These are phyloP conservation scores for Megalurothrips usitatus DNA, from an alignment of 2,888 invertebrate species.

Conservation along the genomic window DNA sequence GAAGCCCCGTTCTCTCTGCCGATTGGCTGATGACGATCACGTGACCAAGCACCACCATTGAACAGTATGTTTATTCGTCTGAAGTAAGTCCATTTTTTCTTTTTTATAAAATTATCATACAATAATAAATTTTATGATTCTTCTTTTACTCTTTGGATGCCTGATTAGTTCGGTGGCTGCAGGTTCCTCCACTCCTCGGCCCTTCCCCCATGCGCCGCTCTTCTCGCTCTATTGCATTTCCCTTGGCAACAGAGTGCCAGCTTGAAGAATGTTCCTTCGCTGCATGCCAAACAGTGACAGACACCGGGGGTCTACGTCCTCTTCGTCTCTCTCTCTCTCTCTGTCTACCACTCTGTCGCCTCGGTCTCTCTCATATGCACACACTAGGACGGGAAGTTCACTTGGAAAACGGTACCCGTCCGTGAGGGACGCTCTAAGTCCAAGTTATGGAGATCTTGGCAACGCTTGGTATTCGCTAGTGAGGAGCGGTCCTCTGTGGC, in stretches of 20 bases:
- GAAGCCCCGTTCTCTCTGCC: too few relatives aligned
- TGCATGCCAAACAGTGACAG: neutral
- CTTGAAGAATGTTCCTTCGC: neutral
- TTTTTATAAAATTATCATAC: too few relatives aligned
- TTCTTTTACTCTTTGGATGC: too few relatives aligned
- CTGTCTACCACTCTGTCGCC: neutral
- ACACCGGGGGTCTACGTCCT: neutral
- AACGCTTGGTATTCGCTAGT: neutral
- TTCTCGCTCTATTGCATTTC: neutral
- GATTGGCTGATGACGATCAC: too few relatives aligned
- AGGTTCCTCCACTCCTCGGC: neutral
- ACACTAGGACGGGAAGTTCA: neutral
- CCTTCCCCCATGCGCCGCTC: neutral
- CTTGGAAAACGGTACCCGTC: constrained; percentile 5
- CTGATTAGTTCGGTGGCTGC: too few relatives aligned
- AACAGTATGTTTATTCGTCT: too few relatives aligned
- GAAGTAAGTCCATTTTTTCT: too few relatives aligned
- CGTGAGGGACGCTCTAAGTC: constrained; percentile 2
- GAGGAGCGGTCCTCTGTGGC: neutral
- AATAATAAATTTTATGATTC: too few relatives aligned
- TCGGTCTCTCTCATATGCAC: neutral
- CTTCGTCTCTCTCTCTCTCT: neutral
- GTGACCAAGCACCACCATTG: too few relatives aligned
- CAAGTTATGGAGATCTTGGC: constrained; percentile 14
- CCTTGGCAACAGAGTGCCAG: neutral